These are phyloP conservation scores for Rhynchophorus ferrugineus DNA, from an alignment of 1,140 invertebrate species.

Conservation along the genomic window DNA sequence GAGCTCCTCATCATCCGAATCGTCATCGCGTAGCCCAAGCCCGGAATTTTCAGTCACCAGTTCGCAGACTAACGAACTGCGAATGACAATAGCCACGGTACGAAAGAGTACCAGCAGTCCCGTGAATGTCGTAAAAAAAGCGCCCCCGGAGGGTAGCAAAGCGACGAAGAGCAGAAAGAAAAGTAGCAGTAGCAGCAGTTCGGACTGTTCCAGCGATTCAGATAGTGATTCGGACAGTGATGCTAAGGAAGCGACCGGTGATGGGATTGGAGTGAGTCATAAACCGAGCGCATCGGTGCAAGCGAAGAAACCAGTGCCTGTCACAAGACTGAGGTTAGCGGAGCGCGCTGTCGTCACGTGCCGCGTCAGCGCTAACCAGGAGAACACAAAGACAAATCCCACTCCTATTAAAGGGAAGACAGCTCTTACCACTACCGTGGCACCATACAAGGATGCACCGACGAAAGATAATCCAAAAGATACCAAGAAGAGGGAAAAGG, in stretches of 20 bases:
- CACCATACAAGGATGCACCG: too few relatives aligned
- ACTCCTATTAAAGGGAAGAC: too few relatives aligned
- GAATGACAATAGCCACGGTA: conserved; percentile 37
- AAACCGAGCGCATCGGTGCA: not conserved
- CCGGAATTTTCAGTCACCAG: conserved; percentile 39
- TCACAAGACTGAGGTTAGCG: not conserved
- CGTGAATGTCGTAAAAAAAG: conserved; percentile 12
- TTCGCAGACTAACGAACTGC: conserved; percentile 35
- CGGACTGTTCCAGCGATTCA: conserved; percentile 25
- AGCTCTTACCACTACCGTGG: too few relatives aligned
- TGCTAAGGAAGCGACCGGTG: conserved; percentile 14
- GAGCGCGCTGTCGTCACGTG: not conserved
- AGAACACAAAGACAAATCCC: too few relatives aligned
- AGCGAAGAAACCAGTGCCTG: not conserved
- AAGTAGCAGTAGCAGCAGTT: conserved; percentile 13
- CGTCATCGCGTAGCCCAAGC: conserved; percentile 32
- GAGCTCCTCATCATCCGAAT: conserved; percentile 35
- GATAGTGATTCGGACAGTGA: conserved; percentile 32
- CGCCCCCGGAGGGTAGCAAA: not conserved
- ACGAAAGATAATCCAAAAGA: too few relatives aligned
- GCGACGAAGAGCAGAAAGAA: conserved; percentile 10
- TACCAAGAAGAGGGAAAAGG: too few relatives aligned
- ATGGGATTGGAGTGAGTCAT: too few relatives aligned
- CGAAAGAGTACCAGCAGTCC: conserved; percentile 33
- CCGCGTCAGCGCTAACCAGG: too few relatives aligned